Conservation (phyloP, 2,113 vertebrate species). For the Seriola rivoliana region DNA sequence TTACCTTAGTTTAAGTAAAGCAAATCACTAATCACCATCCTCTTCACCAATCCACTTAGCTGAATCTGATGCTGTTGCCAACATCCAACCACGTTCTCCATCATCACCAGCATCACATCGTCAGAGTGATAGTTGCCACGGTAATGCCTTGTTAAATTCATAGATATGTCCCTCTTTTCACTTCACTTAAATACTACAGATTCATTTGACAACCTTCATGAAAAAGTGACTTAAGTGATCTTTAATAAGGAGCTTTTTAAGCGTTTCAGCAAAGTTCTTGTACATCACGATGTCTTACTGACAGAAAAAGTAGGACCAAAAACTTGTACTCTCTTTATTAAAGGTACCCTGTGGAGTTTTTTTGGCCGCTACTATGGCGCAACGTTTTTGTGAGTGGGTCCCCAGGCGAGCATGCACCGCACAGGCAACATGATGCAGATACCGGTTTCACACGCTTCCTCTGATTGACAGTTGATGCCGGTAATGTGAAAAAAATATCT, state of each 20-base stretch:
- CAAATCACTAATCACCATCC: conserved; percentile 23
- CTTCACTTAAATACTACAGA: too few species aligned
- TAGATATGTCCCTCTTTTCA: too few species aligned
- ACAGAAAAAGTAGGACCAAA: neutral
- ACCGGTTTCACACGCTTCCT: neutral
- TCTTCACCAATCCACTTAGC: conserved; percentile 22
- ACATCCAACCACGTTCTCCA: neutral
- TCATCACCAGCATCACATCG: too few species aligned
- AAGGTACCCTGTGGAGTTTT: neutral
- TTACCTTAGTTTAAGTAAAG: neutral
- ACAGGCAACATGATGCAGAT: neutral
- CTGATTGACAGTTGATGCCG: neutral
- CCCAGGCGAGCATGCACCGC: neutral
- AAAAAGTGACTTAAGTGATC: neutral
- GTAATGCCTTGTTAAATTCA: too few species aligned
- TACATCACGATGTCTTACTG: neutral
- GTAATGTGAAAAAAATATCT: too few species aligned
- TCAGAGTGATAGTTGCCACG: neutral
- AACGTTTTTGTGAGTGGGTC: neutral
- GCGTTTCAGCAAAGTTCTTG: neutral
- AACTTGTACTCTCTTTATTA: neutral
- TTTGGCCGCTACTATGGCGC: neutral
- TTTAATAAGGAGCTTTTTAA: neutral
- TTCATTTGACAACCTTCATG: too few species aligned
- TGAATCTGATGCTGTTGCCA: conserved; percentile 21